These are phyloP conservation scores for Poeciliopsis turneri DNA, from an alignment of 2,797 vertebrate genomes.

Conservation along the genomic window DNA sequence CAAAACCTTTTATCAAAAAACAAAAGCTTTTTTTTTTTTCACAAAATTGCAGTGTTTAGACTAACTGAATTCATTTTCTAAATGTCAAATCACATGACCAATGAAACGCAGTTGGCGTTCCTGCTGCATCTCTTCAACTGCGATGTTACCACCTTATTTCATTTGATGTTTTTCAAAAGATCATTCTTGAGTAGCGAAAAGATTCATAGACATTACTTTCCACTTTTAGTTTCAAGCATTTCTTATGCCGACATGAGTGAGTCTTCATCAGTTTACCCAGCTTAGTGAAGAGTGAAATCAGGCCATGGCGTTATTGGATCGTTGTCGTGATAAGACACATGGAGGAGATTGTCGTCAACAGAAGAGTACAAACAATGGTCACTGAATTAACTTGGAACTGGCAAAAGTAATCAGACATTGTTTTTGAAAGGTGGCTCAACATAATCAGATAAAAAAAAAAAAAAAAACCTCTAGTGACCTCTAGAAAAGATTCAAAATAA, in stretches of 20 bases:
- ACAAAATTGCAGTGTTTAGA: too few species aligned
- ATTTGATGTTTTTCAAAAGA: background rate
- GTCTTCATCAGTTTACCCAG: background rate
- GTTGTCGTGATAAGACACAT: background rate
- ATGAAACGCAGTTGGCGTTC: background rate
- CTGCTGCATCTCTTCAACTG: background rate
- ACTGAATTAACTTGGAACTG: background rate
- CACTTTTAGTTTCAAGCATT: background rate
- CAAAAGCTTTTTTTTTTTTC: too few species aligned
- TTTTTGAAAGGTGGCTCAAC: background rate
- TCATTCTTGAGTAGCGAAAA: background rate
- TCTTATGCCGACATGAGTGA: background rate
- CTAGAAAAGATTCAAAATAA: too few species aligned
- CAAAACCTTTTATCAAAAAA: too few species aligned
- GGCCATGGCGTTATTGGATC: background rate
- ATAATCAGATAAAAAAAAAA: too few species aligned
- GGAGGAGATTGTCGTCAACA: too few species aligned
- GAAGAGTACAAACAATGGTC: background rate
- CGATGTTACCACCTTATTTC: background rate
- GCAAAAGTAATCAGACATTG: background rate
- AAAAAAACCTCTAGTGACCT: too few species aligned
- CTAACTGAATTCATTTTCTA: too few species aligned
- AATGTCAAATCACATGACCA: too few species aligned
- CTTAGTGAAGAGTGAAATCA: background rate
- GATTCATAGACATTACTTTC: background rate